Base-by-base conservation (phyloP, 2,113 vertebrate species). In the Crotalus tigris region DNA sequence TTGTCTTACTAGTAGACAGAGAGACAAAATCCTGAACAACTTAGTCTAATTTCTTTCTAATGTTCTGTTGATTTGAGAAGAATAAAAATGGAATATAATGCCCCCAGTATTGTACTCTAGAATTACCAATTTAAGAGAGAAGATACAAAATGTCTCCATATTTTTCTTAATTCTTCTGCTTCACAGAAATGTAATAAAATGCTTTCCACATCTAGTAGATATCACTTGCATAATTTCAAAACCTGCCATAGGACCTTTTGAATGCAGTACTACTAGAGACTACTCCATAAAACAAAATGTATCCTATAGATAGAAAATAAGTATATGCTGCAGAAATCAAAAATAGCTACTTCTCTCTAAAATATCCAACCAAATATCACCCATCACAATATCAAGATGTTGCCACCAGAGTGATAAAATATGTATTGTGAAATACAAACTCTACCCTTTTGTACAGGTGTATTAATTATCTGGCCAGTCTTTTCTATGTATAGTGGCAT, bases 281-380 rank as follows among this genome's bases (percentile, higher is more conserved):
- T 85, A 55, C 49, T 57, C 11, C 12, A 24, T 59, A 91, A 89
- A 90, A 33, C 89, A 87, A 87, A 87, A 69, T 93, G 57, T 23
- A 87, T 17, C 81, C 81, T 90, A 21, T 46, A 93, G 57, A 26
- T 51, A 87, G 89, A 90, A 93, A 91, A 90, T 54, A 53, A 81
- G 57, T 51, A 85, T 23, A 85, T 53, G 29, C 39, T 85, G 53
- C n/a, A 92, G 58, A 59, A 69, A 92, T 89, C 1, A 92, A 89
- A 89, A 12, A 53, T 81, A 64, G 33, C 69, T 46, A 61, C 51
- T 53, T 92, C 33, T 89, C 61, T 81, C 75, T 21, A 69, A 69
- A 69, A 69, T 61, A 61, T 61, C 59, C 24, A 61, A 9, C 59
- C 59, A 61, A 61, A 61, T 69, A 33, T 69, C 33, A 81, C 33